These are phyloP conservation scores for Melitaea athalia DNA, from an alignment of 2,888 invertebrate species.

Conservation along the genomic window DNA sequence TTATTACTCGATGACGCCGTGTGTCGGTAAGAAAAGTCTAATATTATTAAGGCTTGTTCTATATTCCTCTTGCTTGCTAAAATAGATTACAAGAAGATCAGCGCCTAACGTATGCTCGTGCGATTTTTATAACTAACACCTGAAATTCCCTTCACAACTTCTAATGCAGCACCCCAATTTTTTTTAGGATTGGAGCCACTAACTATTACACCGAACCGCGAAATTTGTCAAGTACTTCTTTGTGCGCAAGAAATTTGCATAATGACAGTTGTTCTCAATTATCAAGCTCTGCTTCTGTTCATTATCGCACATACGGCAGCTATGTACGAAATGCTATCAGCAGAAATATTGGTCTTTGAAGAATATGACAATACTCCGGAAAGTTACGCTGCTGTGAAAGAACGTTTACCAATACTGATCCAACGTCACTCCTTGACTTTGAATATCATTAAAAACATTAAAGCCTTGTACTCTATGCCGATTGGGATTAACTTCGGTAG, in stretches of 20 bases:
- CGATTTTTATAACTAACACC: too few relatives aligned
- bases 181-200: slow-evolving; percentile 60
- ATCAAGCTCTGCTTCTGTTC: slow-evolving; percentile 60
- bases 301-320: slow-evolving; percentile 63
- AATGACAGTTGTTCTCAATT: slow-evolving; percentile 55
- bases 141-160: too few relatives aligned
- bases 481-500: slow-evolving; percentile 67
- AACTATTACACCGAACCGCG: slow-evolving; percentile 53
- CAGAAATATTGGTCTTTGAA: slow-evolving; percentile 56
- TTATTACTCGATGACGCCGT: slow-evolving; percentile 59
- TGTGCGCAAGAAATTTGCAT: slow-evolving; percentile 54
- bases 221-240: slow-evolving; percentile 57
- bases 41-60: neutral
- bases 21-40: slow-evolving; percentile 56
- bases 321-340: slow-evolving; percentile 61
- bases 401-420: slow-evolving; percentile 52
- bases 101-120: too few relatives aligned
- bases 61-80: too few relatives aligned
- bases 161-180: slow-evolving; percentile 33
- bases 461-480: slow-evolving; percentile 61
- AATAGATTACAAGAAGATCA: too few relatives aligned
- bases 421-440: slow-evolving; percentile 56
- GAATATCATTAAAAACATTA: slow-evolving; percentile 53
- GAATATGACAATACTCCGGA: slow-evolving; percentile 40
- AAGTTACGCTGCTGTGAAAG: slow-evolving; percentile 46